Conservation (phyloP, 2,113 vertebrate species). For the Mormyrus lacerda region DNA sequence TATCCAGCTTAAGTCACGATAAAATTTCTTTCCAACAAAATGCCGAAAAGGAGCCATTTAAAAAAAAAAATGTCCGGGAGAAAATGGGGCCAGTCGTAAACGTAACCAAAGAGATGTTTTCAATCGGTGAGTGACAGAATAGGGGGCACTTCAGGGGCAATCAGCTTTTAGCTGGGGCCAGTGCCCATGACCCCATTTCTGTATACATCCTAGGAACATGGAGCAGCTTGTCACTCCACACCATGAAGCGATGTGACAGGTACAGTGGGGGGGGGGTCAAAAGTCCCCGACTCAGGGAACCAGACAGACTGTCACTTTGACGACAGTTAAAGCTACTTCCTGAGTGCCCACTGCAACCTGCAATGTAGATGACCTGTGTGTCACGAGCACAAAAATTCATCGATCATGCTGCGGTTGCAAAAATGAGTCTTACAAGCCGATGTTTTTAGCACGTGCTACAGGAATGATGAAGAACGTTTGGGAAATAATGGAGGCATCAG, state of each 20-base stretch:
- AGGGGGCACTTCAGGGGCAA: neutral
- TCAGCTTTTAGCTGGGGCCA: neutral
- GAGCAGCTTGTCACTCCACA: neutral
- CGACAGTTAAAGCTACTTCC: neutral
- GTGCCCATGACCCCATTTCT: neutral
- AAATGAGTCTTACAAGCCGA: neutral
- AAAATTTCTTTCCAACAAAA: neutral
- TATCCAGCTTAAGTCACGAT: neutral
- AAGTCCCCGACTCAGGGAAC: neutral
- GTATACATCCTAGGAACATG: neutral
- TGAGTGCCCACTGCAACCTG: neutral
- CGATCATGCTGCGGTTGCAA: neutral
- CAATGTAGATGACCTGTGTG: neutral
- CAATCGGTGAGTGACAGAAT: neutral
- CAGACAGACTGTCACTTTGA: neutral
- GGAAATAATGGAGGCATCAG: neutral
- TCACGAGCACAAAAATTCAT: neutral
- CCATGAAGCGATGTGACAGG: neutral
- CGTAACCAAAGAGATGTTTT: neutral
- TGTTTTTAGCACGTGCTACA: neutral
- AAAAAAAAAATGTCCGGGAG: neutral
- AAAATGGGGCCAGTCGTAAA: neutral
- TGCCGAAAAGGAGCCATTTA: neutral
- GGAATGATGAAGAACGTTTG: neutral
- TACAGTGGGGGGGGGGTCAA: neutral